Base-by-base conservation (phyloP, 92 coral and sea anemone species). In the Diadumene lineata region DNA sequence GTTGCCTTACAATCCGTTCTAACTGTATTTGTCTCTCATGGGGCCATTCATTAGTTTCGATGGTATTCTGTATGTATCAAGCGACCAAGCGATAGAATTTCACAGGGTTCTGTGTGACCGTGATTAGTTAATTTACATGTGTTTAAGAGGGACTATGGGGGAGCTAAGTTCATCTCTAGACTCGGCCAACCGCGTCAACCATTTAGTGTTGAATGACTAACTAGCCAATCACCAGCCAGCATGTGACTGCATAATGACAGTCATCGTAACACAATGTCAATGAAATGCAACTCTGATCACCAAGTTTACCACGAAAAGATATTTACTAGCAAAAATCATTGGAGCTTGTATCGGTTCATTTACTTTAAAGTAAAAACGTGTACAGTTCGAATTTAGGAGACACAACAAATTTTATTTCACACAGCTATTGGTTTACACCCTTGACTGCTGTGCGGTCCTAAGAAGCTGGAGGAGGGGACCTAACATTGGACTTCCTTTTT, bases 51-150 rank as follows among this genome's bases (percentile, higher is more conserved):
- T 72, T 74, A 68, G 75, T 82, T 46, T 75, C 79, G 78, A 82
- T 81, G 68, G 96, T 84, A 76, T 83, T 79, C 86, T 64, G 85
- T 75, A 86, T 58, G 62, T 13, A 38, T 78, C 57, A 84, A 53
- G 63, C 84, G 68, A 77, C 87, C 56, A 81, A 81, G 86, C 90
- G 90, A 89, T 85, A 90, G 88, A 86, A 85, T 90, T 86, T 80
- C 96, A 82, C 96, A 82, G 84, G 66, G 70, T 43, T 61, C 82
- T 76, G 46, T 16, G 29, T 62, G 67, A 30, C 33, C n/a, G 75
- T 62, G 75, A 79, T 78, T 81, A 48, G 73, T 65, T 84, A 60
- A 90, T 91, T 91, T 81, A 93, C 97, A 91, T 85, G 64, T 80
- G 82, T 75, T 62, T 55, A 25, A 72, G 77, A 60, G 66, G 66